Evolutionary conservation across 2,113 vertebrate genomes (phyloP).

Genomic region (Tetraodon nigroviridis): DNA sequence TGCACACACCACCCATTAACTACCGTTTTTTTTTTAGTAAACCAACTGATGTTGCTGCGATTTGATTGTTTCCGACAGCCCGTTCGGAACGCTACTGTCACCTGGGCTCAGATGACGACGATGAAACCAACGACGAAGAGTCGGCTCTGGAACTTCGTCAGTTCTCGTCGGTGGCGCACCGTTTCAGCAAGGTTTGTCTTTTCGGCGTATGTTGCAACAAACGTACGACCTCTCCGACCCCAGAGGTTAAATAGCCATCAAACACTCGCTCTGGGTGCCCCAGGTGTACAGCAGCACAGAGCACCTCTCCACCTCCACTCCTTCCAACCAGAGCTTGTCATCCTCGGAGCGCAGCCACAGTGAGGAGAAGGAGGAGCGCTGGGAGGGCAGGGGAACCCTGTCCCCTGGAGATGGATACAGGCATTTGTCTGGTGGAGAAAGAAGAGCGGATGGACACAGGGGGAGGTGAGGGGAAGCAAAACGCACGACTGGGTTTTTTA

Average conservation of each 20-base stretch:
- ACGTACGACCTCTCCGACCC: background rate
- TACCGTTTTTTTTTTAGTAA: no score
- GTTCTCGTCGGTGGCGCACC: constrained; percentile 93
- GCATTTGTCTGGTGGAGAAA: constrained; percentile 59
- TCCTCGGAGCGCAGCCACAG: constrained; percentile 80
- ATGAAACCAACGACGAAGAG: constrained; percentile 90
- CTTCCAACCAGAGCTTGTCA: constrained; percentile 75
- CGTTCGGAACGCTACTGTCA: constrained; percentile 89
- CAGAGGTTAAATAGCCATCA: no score
- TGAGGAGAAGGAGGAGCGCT: constrained; percentile 83
- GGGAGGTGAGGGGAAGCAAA: constrained; percentile 42
- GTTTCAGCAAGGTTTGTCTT: constrained; percentile 87
- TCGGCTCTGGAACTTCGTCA: constrained; percentile 86
- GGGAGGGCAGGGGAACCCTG: constrained; percentile 70
- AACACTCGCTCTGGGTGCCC: background rate
- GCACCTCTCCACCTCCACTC: constrained; percentile 81
- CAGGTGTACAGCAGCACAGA: constrained; percentile 96
- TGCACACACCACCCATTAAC: background rate
- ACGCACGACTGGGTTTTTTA: constrained; percentile 13
- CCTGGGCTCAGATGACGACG: constrained; percentile 79
- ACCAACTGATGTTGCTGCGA: background rate
- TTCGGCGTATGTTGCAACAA: background rate
- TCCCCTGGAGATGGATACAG: constrained; percentile 66
- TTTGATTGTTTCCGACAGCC: constrained; percentile 64
- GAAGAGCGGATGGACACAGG: constrained; percentile 44